phyloP scores from a whole-genome alignment of 2,113 vertebrate species.

The Bujurquina vittata region DNA sequence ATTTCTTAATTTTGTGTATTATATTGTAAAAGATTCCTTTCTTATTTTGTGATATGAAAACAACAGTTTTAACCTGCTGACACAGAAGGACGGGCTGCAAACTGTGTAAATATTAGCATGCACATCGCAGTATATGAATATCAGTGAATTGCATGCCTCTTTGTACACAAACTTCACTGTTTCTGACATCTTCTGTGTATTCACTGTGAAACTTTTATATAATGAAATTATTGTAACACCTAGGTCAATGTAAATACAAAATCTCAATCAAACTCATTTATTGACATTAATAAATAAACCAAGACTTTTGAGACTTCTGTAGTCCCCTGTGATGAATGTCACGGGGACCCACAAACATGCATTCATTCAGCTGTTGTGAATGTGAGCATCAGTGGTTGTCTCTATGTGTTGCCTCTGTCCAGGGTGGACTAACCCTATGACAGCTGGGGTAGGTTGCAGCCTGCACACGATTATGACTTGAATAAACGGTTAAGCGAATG shows the following conservation, averaged over 20 bases:
- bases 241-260: neutral
- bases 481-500: neutral
- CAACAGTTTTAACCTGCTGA: neutral
- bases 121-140: neutral
- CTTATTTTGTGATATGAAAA: neutral
- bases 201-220: neutral
- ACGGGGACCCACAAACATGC: neutral
- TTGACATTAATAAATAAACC: neutral
- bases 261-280: neutral
- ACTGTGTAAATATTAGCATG: neutral
- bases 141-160: neutral
- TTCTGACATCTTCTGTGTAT: neutral
- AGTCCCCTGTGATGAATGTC: neutral
- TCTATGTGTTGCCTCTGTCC: neutral
- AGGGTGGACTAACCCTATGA: neutral
- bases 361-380: neutral
- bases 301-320: neutral
- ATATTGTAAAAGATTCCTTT: neutral
- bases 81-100: neutral
- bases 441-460: neutral
- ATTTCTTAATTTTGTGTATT: too few relatives aligned
- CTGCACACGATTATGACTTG: neutral
- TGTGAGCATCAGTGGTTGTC: neutral
- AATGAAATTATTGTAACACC: neutral
- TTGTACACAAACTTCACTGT: neutral